These are phyloP conservation scores for Lepeophtheirus salmonis DNA, from an alignment of 1,140 invertebrate species.

Conservation along the genomic window DNA sequence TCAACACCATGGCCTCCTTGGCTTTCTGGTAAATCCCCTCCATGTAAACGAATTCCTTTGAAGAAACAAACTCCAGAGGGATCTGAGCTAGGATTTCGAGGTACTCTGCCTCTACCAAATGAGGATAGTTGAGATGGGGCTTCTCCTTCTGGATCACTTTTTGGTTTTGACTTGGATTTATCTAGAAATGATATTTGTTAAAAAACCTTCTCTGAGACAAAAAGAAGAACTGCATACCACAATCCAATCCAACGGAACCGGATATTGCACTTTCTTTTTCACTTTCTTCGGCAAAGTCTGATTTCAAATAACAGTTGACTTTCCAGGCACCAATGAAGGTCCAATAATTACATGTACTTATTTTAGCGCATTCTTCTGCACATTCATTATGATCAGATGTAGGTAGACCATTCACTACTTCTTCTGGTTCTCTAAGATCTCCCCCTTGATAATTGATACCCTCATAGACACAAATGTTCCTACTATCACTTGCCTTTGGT, in stretches of 20 bases:
- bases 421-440: neutral
- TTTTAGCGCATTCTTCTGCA: neutral
- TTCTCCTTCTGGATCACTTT: too few relatives aligned
- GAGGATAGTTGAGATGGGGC: too few relatives aligned
- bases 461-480: neutral
- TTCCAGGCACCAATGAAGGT: conserved; percentile 3
- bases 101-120: too few relatives aligned
- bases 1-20: too few relatives aligned
- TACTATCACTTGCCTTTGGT: neutral
- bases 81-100: too few relatives aligned
- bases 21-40: too few relatives aligned
- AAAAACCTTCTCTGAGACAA: too few relatives aligned
- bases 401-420: neutral
- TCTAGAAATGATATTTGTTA: too few relatives aligned
- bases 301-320: conserved; percentile 7
- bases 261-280: neutral
- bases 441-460: conserved; percentile 5
- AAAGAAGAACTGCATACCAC: neutral
- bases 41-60: too few relatives aligned
- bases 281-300: neutral
- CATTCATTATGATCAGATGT: neutral
- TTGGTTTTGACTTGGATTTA: too few relatives aligned
- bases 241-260: neutral
- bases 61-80: too few relatives aligned
- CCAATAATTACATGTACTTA: neutral